Evolutionary conservation across 2,113 vertebrate genomes (phyloP).

Genomic region (Ascaphus truei): DNA sequence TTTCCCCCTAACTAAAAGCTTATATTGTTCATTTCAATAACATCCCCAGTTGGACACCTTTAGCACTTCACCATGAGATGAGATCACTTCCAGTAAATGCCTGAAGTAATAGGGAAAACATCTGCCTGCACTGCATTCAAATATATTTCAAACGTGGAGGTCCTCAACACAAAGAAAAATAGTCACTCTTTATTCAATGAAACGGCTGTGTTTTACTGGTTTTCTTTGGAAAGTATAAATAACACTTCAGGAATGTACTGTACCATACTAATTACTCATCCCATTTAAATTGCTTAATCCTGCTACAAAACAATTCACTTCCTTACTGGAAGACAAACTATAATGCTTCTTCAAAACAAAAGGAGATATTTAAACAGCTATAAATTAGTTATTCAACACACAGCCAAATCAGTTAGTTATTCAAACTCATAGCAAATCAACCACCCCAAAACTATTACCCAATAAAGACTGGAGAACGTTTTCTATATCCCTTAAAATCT

Average conservation of each 20-base stretch:
- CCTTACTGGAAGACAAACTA: too few relatives aligned
- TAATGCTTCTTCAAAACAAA: too few relatives aligned
- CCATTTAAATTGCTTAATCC: neutral
- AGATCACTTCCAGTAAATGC: constrained; percentile 75
- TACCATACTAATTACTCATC: constrained; percentile 44
- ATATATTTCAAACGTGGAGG: constrained; percentile 65
- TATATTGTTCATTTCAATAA: constrained; percentile 55
- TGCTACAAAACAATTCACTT: too few relatives aligned
- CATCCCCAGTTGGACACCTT: constrained; percentile 54
- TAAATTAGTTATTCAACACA: too few relatives aligned
- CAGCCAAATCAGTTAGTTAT: too few relatives aligned
- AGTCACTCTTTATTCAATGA: constrained; percentile 51
- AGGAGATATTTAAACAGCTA: too few relatives aligned
- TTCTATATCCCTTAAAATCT: too few relatives aligned
- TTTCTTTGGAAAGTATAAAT: constrained; percentile 36
- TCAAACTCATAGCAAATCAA: too few relatives aligned
- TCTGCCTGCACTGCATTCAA: constrained; percentile 56
- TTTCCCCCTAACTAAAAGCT: neutral
- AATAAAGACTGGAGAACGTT: too few relatives aligned
- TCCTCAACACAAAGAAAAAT: constrained; percentile 16
- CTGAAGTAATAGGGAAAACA: constrained; percentile 67
- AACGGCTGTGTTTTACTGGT: constrained; percentile 38
- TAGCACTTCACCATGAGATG: constrained; percentile 54
- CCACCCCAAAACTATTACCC: too few relatives aligned
- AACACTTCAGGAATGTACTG: constrained; percentile 11